phyloP scores from a whole-genome alignment of 53 echinoderm and acorn worm species.

The Echinarachnius parma region DNA sequence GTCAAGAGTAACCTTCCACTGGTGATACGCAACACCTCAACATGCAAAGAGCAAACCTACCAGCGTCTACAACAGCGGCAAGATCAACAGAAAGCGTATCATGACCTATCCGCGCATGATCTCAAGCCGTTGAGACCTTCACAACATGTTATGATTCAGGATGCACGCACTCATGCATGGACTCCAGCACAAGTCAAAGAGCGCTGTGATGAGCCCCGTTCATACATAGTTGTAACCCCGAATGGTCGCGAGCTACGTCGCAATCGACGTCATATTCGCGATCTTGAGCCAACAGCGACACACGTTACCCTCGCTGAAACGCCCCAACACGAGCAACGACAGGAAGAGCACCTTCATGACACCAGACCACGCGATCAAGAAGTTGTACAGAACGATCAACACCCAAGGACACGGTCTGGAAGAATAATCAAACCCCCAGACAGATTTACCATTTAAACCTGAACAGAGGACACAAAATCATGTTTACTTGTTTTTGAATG shows the following conservation, averaged over 20 bases:
- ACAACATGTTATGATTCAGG: slow-evolving; percentile 49
- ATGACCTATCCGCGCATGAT: slow-evolving; percentile 47
- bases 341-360: slow-evolving; percentile 3
- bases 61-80: slow-evolving; percentile 38
- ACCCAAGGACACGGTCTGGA: slow-evolving; percentile 4
- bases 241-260: slow-evolving; percentile 49
- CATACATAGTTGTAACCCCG: slow-evolving; percentile 43
- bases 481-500: background rate
- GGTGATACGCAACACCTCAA: slow-evolving; percentile 12
- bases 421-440: no score
- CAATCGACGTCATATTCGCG: slow-evolving; percentile 48
- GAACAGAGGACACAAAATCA: background rate
- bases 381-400: slow-evolving; percentile 8
- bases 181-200: slow-evolving; percentile 44
- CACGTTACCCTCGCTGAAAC: slow-evolving; percentile 2
- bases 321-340: background rate
- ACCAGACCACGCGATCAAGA: background rate
- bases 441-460: no score
- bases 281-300: slow-evolving; percentile 27
- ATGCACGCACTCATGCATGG: slow-evolving; percentile 41
- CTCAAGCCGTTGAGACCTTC: slow-evolving; percentile 26
- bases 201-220: slow-evolving; percentile 50
- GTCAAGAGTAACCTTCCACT: slow-evolving; percentile 32
- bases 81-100: slow-evolving; percentile 37
- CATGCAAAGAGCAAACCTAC: slow-evolving; percentile 20